Conservation (phyloP, 2,888 invertebrate species). For the Zhuqinia jingwanae region DNA sequence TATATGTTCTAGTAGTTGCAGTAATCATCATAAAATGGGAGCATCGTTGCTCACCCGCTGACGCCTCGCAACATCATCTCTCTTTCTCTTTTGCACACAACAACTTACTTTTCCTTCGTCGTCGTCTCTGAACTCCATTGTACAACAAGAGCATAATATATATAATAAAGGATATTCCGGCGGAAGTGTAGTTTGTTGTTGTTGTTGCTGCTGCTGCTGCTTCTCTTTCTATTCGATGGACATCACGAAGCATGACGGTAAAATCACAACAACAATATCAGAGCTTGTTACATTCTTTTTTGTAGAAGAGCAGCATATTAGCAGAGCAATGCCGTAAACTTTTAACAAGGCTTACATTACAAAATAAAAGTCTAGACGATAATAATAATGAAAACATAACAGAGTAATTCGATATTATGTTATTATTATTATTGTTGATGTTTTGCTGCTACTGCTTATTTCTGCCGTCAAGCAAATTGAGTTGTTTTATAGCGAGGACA, state of each 20-base stretch:
- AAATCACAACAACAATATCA: too few species aligned
- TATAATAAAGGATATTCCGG: slow-evolving; percentile 9
- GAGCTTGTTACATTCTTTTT: too few species aligned
- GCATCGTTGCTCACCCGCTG: slow-evolving; percentile 33
- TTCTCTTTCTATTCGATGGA: background rate
- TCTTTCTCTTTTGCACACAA: background rate
- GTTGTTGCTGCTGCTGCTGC: too few species aligned
- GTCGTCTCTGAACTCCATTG: background rate
- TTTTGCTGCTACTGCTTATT: background rate
- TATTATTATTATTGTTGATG: too few species aligned
- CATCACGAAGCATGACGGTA: too few species aligned
- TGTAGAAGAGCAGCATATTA: too few species aligned
- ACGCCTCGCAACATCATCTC: slow-evolving; percentile 18
- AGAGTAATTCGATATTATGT: too few species aligned
- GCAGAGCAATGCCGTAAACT: too few species aligned
- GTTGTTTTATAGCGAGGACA: background rate
- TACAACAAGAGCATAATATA: background rate
- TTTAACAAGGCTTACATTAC: too few species aligned
- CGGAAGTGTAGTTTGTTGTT: background rate
- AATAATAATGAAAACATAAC: too few species aligned
- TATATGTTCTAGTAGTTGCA: background rate
- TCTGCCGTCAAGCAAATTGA: background rate
- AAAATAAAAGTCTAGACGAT: too few species aligned
- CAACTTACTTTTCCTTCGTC: background rate
- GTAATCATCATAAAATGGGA: slow-evolving; percentile 12